Evolutionary conservation across 2,888 invertebrate species (phyloP), one percentile per base, ranked within the genome.

Genomic region (Zelleria hepariella): DNA sequence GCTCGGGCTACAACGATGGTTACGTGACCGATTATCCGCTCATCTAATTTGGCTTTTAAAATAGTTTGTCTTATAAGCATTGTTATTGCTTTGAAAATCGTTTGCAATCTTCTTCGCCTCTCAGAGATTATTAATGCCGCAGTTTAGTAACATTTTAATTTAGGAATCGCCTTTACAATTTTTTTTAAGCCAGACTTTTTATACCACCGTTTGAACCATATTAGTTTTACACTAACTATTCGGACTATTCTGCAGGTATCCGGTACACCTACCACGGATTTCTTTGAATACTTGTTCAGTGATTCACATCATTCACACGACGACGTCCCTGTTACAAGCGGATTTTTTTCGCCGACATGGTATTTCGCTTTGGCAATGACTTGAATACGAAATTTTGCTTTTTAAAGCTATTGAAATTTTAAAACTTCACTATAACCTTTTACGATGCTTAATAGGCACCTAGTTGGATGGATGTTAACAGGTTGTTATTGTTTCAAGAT

Each of bases 1-100:
- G 80, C 77, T 78, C 70, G 65, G 70, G 68, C 73, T 68, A 69
- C 67, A 72, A 72, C 70, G 70, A 66, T 68, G 66, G 67, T 75
- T 80, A 82, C 80, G 81, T 82, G 82, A 80, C 79, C 78, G 74
- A 75, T 80, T 80, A 78, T 27, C 67, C 69, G 64, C 68, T 74
- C 73, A 67, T 77, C 74, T 80, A 74, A 80, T 79, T 79, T 78
- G 69, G 69, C 68, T 73, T 75, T 78, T 75, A 75, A 71, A 76
- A 72, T 70, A 71, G 71, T 71, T 70, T 71, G 72, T 70, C 66
- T 66, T 62, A 63, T 73, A 71, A 73, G 62, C 74, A 69, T 76
- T 65, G 76, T 75, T 75, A 74, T 68, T 68, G 72, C 67, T 74
- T 72, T 15, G 57, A 42, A 47, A 48, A 57, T 55, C 32, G 55